Evolutionary conservation across 2,888 invertebrate species (phyloP).

Genomic region (Saturnia japonica): DNA sequence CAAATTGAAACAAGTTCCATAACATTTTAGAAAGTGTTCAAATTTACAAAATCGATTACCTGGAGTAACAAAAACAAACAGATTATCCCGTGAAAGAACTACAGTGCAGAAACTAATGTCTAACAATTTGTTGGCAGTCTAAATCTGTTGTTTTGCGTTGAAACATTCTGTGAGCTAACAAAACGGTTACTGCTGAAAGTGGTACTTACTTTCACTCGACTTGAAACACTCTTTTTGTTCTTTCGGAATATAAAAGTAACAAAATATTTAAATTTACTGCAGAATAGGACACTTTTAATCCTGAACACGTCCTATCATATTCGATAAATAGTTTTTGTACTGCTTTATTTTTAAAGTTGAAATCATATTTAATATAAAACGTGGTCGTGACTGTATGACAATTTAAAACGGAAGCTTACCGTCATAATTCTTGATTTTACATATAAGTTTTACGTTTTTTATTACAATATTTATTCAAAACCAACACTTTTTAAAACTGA

Average conservation of each 20-base stretch:
- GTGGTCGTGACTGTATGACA: neutral
- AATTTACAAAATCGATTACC: neutral
- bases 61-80: neutral
- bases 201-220: constrained; percentile 16
- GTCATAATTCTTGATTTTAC: too few relatives aligned
- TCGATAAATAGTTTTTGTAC: neutral
- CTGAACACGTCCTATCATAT: neutral
- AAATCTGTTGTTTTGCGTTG: constrained; percentile 23
- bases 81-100: too few relatives aligned
- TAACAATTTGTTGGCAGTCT: constrained; percentile 21
- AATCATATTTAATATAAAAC: neutral
- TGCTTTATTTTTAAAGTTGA: neutral
- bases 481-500: too few relatives aligned
- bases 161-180: constrained; percentile 19
- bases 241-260: too few relatives aligned
- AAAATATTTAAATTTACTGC: neutral
- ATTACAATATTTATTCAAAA: too few relatives aligned
- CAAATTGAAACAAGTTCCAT: too few relatives aligned
- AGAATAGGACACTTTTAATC: neutral
- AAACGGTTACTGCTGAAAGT: constrained; percentile 18
- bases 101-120: constrained; percentile 19
- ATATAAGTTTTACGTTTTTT: too few relatives aligned
- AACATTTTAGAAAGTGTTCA: neutral
- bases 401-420: too few relatives aligned
- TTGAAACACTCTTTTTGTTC: neutral